Evolutionary conservation across 2,797 vertebrate genomes (phyloP), one percentile per base, ranked within the genome.

Genomic region (Channa striata): DNA sequence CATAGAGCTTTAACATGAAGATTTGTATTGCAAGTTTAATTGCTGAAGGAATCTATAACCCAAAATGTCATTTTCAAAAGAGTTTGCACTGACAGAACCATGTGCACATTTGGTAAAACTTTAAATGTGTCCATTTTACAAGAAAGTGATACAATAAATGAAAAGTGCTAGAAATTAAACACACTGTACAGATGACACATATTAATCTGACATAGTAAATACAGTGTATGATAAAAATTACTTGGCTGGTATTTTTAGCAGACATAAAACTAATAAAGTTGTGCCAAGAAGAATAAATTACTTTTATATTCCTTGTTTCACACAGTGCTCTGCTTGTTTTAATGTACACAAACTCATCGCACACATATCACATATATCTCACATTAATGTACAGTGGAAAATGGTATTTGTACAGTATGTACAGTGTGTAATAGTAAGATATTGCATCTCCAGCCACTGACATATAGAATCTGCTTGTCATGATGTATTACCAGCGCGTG

Each of bases 401-500:
- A 10, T 7, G 33, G 33, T 2, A 14, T 25, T 30, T 62, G 70
- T 68, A 62, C 53, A 70, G 59, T 59, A 30, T 30, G 25, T 6
- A 70, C 52, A 72, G 53, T 60, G 63, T 3, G 17, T 52, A 65
- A 4, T 51, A 68, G 67, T 48, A 60, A 50, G 58, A 75, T 59
- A 59, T 50, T 59, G 62, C 50, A 54, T 75, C 36, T 76, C 46
- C 20, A 72, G n/a, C 23, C 57, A 67, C 20, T 79, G 74, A 72
- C 60, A 61, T 39, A 59, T 30, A 30, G 25, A 30, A 30, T 68
- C 60, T 52, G 64, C 70, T 68, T 79, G 83, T 83, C 76, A 48
- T 46, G 46, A 74, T 80, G 67, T 59, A 84, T 83, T 74, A 71
- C 47, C 66, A 23, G 48, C 21, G 68, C 72, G 62, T 68, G 58